phyloP scores from a whole-genome alignment of 2,888 invertebrate genomes.

The Calameuta pallipes region DNA sequence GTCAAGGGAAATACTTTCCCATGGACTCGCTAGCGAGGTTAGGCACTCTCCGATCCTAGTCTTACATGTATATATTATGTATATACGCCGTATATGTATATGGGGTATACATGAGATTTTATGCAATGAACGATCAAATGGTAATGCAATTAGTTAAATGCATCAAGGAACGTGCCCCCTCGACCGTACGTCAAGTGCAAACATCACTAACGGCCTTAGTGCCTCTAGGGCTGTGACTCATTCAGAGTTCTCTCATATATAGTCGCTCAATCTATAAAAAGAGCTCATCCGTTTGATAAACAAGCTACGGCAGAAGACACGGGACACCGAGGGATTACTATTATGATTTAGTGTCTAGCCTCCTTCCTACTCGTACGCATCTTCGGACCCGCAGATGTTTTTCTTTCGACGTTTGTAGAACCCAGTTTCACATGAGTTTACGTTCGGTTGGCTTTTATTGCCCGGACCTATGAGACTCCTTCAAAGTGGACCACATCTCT shows the following conservation, averaged over 20 bases:
- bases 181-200: constrained; percentile 30
- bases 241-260: constrained; percentile 7
- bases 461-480: constrained; percentile 9
- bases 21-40: neutral
- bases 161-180: constrained; percentile 20
- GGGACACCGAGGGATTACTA: constrained; percentile 30
- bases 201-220: constrained; percentile 25
- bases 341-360: constrained; percentile 40
- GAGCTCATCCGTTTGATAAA: constrained; percentile 41
- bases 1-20: neutral
- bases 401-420: constrained; percentile 32
- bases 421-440: constrained; percentile 31
- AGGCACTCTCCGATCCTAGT: neutral
- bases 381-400: constrained; percentile 36
- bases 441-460: constrained; percentile 28
- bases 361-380: constrained; percentile 7
- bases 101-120: neutral
- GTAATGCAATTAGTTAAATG: constrained; percentile 46
- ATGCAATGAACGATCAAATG: constrained; percentile 15
- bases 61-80: neutral
- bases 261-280: constrained; percentile 13
- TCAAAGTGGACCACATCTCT: constrained; percentile 21
- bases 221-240: constrained; percentile 22
- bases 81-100: neutral
- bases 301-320: constrained; percentile 29